phyloP scores from a whole-genome alignment of 2,113 vertebrate species.

The Halichoeres trimaculatus region DNA sequence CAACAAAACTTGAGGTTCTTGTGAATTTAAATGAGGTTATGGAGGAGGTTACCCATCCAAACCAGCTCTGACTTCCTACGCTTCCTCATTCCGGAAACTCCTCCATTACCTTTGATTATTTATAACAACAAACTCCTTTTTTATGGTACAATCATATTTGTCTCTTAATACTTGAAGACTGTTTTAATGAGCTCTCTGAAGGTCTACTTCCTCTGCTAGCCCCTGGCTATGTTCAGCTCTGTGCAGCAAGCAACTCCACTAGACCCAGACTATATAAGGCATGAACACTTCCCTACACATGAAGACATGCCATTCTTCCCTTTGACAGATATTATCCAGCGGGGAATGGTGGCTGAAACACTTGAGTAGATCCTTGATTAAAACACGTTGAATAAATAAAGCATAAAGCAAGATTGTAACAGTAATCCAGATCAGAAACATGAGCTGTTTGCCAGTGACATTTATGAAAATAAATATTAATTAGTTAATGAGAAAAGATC shows the following conservation, averaged over 20 bases:
- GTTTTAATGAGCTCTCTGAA: slow-evolving; percentile 79
- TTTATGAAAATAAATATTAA: slow-evolving; percentile 18
- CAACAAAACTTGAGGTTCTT: slow-evolving; percentile 1
- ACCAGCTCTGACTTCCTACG: too few relatives aligned
- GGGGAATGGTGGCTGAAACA: slow-evolving; percentile 54
- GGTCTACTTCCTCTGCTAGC: slow-evolving; percentile 70
- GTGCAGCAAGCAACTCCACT: slow-evolving; percentile 71
- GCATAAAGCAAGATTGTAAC: slow-evolving; percentile 28
- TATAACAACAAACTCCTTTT: slow-evolving; percentile 52
- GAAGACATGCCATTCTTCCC: slow-evolving; percentile 81
- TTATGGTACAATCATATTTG: slow-evolving; percentile 62
- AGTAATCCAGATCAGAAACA: slow-evolving; percentile 19
- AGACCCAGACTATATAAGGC: slow-evolving; percentile 81
- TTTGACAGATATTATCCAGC: slow-evolving; percentile 78
- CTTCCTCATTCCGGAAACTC: slow-evolving; percentile 42
- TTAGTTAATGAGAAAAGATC: neutral
- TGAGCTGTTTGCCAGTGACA: slow-evolving; percentile 26
- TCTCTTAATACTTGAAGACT: slow-evolving; percentile 69
- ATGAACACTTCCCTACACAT: slow-evolving; percentile 77
- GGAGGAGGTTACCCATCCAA: too few relatives aligned
- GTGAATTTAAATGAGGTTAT: slow-evolving; percentile 15
- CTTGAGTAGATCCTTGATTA: slow-evolving; percentile 65
- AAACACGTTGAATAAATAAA: slow-evolving; percentile 61
- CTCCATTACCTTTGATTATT: slow-evolving; percentile 66
- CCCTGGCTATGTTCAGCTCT: slow-evolving; percentile 70